Evolutionary conservation across 2,113 vertebrate species (phyloP).

Genomic region (Patagioenas fasciata): DNA sequence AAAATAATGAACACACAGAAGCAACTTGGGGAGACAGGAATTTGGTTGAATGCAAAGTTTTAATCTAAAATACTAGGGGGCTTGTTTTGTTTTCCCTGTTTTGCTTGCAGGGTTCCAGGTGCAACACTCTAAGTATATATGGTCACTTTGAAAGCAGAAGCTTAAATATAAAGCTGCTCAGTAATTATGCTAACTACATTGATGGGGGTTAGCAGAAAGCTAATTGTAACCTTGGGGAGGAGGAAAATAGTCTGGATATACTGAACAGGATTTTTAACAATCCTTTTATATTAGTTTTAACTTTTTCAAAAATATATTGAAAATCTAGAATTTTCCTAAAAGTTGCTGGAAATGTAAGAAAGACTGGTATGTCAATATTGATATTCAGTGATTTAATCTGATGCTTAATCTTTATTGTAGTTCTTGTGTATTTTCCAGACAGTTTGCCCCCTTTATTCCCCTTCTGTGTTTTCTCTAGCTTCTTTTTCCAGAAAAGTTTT

Average conservation of each 20-base stretch:
- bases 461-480: background rate
- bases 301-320: background rate
- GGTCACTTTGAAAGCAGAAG: slow-evolving; percentile 42
- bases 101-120: slow-evolving; percentile 18
- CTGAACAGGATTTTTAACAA: background rate
- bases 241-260: background rate
- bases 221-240: slow-evolving; percentile 37
- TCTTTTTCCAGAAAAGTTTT: background rate
- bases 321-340: background rate
- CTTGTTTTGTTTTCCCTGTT: background rate
- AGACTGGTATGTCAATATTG: background rate
- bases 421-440: background rate
- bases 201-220: slow-evolving; percentile 22
- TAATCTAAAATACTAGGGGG: background rate
- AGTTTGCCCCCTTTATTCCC: background rate
- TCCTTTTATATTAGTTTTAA: background rate
- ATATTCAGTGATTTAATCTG: background rate
- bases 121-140: background rate
- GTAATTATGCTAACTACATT: slow-evolving; percentile 37
- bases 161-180: slow-evolving; percentile 8
- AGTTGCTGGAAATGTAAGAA: background rate
- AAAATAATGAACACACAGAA: background rate
- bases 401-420: background rate
- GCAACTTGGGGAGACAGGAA: background rate
- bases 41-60: background rate